These are phyloP conservation scores for Microtus richardsoni DNA, from an alignment of 2,113 vertebrate genomes.

Conservation along the genomic window DNA sequence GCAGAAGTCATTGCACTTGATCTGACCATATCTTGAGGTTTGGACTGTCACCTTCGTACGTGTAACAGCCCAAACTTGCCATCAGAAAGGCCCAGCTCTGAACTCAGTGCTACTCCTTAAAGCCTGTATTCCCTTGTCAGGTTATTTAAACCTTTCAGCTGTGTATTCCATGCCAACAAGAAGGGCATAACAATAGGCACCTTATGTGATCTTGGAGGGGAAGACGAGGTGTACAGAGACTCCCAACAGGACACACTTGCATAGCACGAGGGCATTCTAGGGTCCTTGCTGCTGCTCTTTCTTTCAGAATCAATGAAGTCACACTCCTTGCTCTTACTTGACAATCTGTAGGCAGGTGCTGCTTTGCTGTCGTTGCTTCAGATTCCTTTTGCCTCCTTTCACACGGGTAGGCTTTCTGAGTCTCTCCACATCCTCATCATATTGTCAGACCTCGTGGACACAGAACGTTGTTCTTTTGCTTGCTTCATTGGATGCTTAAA, in stretches of 20 bases:
- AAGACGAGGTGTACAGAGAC: background rate
- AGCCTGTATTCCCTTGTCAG: background rate
- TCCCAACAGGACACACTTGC: background rate
- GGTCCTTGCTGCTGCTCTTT: background rate
- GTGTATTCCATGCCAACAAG: background rate
- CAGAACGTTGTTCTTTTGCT: background rate
- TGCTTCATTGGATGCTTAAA: background rate
- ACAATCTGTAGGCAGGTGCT: background rate
- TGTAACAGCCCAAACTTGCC: background rate
- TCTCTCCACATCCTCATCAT: background rate
- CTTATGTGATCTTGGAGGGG: background rate
- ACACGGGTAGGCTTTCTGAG: background rate
- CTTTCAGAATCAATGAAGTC: background rate
- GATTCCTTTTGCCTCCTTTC: background rate
- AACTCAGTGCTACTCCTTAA: background rate
- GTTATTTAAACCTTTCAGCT: background rate
- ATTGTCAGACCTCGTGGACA: background rate
- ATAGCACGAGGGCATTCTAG: background rate
- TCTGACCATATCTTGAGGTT: background rate
- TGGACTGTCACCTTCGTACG: background rate
- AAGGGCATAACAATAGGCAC: too few relatives aligned
- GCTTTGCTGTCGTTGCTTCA: background rate
- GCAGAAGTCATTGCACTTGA: background rate
- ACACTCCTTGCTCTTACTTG: background rate
- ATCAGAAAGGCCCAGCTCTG: background rate